These are phyloP conservation scores for Acrocephalus arundinaceus DNA, from an alignment of 2,113 vertebrate genomes.

Conservation along the genomic window DNA sequence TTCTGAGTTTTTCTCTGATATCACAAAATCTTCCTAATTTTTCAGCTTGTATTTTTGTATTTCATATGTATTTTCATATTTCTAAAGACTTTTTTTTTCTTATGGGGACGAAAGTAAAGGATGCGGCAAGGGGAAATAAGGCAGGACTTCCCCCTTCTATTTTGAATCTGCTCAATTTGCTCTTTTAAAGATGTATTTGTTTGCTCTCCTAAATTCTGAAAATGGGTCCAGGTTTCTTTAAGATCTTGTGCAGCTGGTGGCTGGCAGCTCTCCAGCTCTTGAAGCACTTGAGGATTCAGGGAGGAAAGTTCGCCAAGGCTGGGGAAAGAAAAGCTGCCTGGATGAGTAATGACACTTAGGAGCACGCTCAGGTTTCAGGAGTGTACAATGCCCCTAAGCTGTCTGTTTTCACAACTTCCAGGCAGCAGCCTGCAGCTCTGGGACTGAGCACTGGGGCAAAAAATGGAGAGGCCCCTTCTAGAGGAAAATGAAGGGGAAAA, in stretches of 20 bases:
- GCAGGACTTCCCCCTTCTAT: not conserved
- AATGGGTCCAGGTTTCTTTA: conserved; percentile 8
- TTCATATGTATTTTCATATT: not conserved
- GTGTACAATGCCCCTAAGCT: conserved; percentile 27
- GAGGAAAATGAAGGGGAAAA: not conserved
- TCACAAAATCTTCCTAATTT: not conserved
- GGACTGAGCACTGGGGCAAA: not conserved
- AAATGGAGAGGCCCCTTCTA: conserved; percentile 34
- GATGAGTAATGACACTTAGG: conserved; percentile 67
- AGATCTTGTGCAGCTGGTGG: conserved; percentile 64
- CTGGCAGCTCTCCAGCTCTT: conserved; percentile 48
- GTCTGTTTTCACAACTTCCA: conserved; percentile 54
- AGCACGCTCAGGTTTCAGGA: conserved; percentile 43
- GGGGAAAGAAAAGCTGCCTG: conserved; percentile 48
- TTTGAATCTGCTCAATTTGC: not conserved
- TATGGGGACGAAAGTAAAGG: not conserved
- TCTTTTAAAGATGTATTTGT: not conserved
- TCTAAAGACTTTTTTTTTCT: not conserved
- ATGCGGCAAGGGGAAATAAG: not conserved
- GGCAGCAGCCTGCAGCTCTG: conserved; percentile 35
- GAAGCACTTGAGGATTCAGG: conserved; percentile 63
- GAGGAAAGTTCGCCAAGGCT: conserved; percentile 4
- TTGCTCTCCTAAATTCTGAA: not conserved
- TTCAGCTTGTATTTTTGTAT: not conserved
- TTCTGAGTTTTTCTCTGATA: not conserved